A percentile compares a stretch with the other conserved stretches of the same genome.
Evolutionary conservation across 2,797 vertebrate species (phyloP).

Genomic region (Chrysocyon brachyurus): DNA sequence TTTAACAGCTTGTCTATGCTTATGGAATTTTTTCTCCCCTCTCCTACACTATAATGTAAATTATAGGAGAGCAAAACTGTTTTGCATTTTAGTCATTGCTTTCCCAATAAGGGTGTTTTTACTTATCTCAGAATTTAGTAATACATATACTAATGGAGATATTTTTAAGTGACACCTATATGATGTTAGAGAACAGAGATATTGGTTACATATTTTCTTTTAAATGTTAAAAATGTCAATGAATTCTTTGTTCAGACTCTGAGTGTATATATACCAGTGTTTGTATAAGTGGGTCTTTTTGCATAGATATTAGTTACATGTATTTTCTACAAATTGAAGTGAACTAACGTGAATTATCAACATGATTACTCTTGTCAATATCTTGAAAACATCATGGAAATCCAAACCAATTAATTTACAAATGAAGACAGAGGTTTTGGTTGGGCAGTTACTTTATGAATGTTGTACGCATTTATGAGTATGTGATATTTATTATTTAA

Average conservation of each 20-base stretch:
- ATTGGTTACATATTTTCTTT: background rate
- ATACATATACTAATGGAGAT: background rate
- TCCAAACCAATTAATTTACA: background rate
- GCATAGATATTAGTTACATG: background rate
- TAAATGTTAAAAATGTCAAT: background rate
- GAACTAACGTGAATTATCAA: background rate
- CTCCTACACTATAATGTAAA: background rate
- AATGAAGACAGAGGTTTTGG: background rate
- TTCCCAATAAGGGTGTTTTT: background rate
- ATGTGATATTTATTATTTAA: background rate
- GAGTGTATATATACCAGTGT: background rate
- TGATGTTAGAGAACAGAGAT: background rate
- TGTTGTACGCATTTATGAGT: background rate
- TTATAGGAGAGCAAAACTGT: background rate
- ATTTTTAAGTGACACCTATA: background rate
- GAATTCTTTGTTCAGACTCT: background rate
- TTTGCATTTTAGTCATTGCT: background rate
- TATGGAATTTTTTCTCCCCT: background rate
- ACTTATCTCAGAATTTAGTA: background rate
- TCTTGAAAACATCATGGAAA: background rate
- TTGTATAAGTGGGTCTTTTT: background rate
- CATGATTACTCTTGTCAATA: background rate
- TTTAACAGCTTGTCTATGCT: background rate
- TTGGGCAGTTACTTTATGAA: background rate
- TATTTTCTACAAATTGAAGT: background rate